Evolutionary conservation across 2,888 invertebrate genomes (phyloP).

Genomic region (Drepanosiphum platanoidis): DNA sequence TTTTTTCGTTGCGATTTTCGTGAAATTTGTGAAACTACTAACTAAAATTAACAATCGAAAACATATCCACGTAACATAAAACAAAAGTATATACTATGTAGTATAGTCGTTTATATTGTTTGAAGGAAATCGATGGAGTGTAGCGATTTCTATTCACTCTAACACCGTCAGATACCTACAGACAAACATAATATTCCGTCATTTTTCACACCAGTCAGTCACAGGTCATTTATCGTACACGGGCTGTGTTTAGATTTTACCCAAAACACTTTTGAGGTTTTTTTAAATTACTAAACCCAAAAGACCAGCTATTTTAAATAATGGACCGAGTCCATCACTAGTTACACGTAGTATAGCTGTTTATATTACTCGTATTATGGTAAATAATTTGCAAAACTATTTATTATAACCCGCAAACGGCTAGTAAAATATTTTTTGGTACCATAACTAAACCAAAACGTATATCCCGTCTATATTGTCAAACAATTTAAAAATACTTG

Average conservation of each 20-base stretch:
- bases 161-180: conserved; percentile 16
- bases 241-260: conserved; percentile 38
- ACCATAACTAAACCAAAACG: conserved; percentile 42
- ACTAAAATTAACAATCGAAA: conserved; percentile 48
- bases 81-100: conserved; percentile 34
- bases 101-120: conserved; percentile 51
- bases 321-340: conserved; percentile 32
- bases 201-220: conserved; percentile 51
- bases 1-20: neutral
- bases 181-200: conserved; percentile 55
- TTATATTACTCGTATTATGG: conserved; percentile 1
- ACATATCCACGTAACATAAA: conserved; percentile 51
- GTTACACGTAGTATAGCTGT: neutral
- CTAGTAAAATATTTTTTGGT: conserved; percentile 32
- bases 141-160: conserved; percentile 58
- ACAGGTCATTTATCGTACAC: conserved; percentile 56
- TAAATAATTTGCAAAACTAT: conserved; percentile 25
- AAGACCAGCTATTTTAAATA: conserved; percentile 31
- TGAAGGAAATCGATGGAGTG: conserved; percentile 57
- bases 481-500: conserved; percentile 13
- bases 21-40: conserved; percentile 55
- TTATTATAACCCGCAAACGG: neutral
- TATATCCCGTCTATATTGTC: conserved; percentile 3
- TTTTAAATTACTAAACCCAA: too few species aligned
- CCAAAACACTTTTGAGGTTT: conserved; percentile 6